These are phyloP conservation scores for Laupala kohalensis DNA, from an alignment of 1,140 invertebrate genomes.

Conservation along the genomic window DNA sequence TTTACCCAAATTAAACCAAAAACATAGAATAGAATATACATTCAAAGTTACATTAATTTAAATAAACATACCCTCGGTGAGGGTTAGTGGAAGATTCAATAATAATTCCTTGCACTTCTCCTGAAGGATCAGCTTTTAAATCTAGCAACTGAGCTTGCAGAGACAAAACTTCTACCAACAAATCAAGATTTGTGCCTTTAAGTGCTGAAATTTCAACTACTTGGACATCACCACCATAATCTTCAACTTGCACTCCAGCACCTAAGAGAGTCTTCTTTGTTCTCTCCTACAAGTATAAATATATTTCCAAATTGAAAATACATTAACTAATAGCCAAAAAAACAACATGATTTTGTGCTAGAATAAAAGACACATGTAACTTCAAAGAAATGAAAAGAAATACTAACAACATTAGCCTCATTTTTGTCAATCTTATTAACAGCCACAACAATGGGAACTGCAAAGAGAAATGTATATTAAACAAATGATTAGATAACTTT, in stretches of 20 bases:
- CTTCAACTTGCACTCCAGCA: constrained; percentile 73
- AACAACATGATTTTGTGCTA: too few species aligned
- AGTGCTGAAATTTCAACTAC: constrained; percentile 84
- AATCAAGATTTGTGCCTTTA: constrained; percentile 62
- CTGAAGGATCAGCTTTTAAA: constrained; percentile 65
- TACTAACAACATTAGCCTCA: constrained; percentile 68
- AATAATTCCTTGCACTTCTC: constrained; percentile 76
- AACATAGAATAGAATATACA: not conserved
- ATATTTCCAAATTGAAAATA: not conserved
- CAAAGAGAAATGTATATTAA: constrained; percentile 24
- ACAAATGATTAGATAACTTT: not conserved
- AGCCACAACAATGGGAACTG: constrained; percentile 93
- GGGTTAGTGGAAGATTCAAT: constrained; percentile 73
- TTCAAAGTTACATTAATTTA: not conserved
- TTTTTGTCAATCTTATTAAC: constrained; percentile 97
- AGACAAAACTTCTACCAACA: constrained; percentile 71
- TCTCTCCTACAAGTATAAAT: constrained; percentile 40
- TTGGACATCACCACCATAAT: constrained; percentile 84
- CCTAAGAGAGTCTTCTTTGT: constrained; percentile 60
- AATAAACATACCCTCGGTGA: constrained; percentile 43
- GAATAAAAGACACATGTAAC: too few species aligned
- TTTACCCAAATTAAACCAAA: not conserved
- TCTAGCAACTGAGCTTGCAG: constrained; percentile 81
- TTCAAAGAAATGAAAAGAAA: not conserved
- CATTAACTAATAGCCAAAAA: not conserved